A percentile compares a stretch with the other conserved stretches of the same genome.
phyloP scores from a whole-genome alignment of 1,140 invertebrate genomes.

The Drosophila ananassae region DNA sequence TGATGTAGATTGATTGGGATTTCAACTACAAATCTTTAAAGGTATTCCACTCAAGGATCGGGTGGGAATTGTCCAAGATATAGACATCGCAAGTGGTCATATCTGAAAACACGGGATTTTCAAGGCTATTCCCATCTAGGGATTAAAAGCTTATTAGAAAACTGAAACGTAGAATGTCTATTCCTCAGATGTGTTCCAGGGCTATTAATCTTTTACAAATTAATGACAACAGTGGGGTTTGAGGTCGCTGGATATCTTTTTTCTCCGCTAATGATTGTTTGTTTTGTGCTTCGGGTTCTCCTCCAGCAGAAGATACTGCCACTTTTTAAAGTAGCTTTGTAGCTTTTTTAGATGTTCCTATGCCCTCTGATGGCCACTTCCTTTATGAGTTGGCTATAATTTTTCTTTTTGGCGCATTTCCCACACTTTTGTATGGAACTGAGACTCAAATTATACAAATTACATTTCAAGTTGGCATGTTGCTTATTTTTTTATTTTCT shows the following conservation, averaged over 20 bases:
- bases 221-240: not conserved
- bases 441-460: conserved; percentile 78
- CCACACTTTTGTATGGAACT: conserved; percentile 55
- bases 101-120: too few relatives aligned
- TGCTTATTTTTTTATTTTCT: conserved; percentile 4
- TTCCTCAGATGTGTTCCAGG: not conserved
- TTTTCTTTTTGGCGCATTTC: conserved; percentile 77
- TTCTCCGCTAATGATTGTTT: conserved; percentile 1
- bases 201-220: not conserved
- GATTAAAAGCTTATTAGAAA: not conserved
- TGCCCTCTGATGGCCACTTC: conserved; percentile 15
- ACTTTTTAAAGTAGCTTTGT: not conserved
- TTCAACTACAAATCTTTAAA: too few relatives aligned
- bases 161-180: not conserved
- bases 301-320: conserved; percentile 6
- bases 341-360: conserved; percentile 14
- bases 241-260: not conserved
- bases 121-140: not conserved
- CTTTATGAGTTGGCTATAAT: conserved; percentile 43
- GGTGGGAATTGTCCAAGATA: too few relatives aligned
- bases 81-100: too few relatives aligned
- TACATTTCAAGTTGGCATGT: conserved; percentile 65
- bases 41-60: too few relatives aligned
- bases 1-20: too few relatives aligned
- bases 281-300: conserved; percentile 9